Evolutionary conservation across 1,140 invertebrate species (phyloP), one percentile per base, ranked within the genome.

Genomic region (Polyergus mexicanus): DNA sequence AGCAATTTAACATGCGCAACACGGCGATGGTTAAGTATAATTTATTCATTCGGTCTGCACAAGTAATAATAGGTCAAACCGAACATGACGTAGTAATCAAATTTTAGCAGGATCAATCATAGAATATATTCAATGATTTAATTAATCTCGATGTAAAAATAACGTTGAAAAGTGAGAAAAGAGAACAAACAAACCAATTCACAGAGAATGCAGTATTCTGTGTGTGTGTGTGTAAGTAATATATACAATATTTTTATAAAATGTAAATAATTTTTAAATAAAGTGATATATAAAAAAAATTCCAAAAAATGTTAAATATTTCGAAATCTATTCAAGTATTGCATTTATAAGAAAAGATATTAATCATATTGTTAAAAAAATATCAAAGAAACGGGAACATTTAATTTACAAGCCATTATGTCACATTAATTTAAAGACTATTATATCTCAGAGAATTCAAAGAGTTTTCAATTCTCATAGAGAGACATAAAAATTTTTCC

Each of bases 21-120:
- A 77, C 65, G 75, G 75, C 60, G 58, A 44, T 77, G 19, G 60
- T 65, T 65, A 77, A 65, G 65, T 41, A 77, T 77, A 77, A 77
- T 77, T 65, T 77, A 77, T 77, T 65, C 25, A 77, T 65, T 77
- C 38, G 32, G 38, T 77, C 54, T 25, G 28, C 25, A 25, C 25
- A 65, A 77, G 38, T 41, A 65, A 77, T 77, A 77, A 77, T 77
- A 47, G 44, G 38, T 77, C 75, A 65, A 44, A 41, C 38, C 47
- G 25, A 65, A 47, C 22, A 47, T 77, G 19, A 41, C 60, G 22
- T 44, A 76, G 4, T 65, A 44, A 65, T 77, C 38, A 62, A 77
- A 65, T 60, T 22, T 35, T 35, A 47, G 38, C 16, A 44, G 25
- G 38, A 77, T 77, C 25, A 65, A 2, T 77, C 38, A 51, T 16